These are phyloP conservation scores for Myiotriccus ornatus DNA, from an alignment of 2,797 vertebrate genomes.

Conservation along the genomic window DNA sequence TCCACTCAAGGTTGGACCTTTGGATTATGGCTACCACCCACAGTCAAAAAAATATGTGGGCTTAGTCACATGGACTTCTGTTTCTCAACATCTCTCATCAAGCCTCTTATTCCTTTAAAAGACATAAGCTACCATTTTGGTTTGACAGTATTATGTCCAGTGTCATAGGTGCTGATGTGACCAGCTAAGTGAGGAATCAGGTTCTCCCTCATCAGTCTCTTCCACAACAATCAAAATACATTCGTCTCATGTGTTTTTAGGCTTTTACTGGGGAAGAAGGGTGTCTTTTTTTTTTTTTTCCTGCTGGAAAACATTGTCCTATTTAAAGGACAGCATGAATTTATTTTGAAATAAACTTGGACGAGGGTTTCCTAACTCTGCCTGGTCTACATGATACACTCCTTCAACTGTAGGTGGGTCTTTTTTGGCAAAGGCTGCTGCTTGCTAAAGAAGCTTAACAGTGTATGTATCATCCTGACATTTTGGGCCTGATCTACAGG, in stretches of 20 bases:
- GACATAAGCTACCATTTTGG: neutral
- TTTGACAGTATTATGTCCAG: neutral
- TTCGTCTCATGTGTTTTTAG: neutral
- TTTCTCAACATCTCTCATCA: neutral
- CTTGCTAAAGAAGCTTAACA: neutral
- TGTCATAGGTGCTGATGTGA: neutral
- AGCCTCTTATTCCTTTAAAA: neutral
- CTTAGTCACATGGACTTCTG: neutral
- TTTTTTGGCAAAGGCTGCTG: neutral
- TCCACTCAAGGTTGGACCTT: neutral
- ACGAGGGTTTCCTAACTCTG: neutral
- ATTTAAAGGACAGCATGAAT: neutral
- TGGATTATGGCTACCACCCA: neutral
- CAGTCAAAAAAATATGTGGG: neutral
- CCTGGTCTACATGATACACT: neutral
- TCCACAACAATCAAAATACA: neutral
- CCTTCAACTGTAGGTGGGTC: neutral
- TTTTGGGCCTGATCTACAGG: neutral
- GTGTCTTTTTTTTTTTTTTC: rapidly evolving
- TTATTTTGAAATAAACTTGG: neutral
- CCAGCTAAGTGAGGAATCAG: neutral
- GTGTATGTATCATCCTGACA: neutral
- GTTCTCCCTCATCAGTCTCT: neutral
- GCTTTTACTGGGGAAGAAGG: neutral
- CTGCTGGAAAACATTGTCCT: neutral